Percentiles rank a stretch among this genome's conserved stretches.
These are phyloP conservation scores for Apogon hyalosoma DNA, from an alignment of 2,797 vertebrate genomes.

Conservation along the genomic window DNA sequence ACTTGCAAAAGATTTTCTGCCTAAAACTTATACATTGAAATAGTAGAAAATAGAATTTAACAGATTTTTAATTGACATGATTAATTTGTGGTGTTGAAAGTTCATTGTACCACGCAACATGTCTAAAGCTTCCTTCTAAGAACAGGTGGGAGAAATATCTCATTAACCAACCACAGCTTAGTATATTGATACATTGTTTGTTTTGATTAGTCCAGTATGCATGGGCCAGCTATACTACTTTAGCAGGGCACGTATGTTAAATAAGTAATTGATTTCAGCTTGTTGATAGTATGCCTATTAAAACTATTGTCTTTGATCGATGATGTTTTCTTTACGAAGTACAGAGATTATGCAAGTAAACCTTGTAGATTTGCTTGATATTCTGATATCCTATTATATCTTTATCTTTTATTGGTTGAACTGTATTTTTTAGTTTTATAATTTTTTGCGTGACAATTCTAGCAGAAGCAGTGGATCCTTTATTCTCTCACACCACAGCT, in stretches of 20 bases:
- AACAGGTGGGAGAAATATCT: slow-evolving; percentile 6
- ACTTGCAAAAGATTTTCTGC: background rate
- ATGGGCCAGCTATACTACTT: background rate
- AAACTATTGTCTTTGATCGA: no score
- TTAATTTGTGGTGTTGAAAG: background rate
- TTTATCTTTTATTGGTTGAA: background rate
- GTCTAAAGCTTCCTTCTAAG: background rate
- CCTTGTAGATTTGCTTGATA: background rate
- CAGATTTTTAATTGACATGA: background rate
- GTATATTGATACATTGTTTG: slow-evolving; percentile 20
- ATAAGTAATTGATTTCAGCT: background rate
- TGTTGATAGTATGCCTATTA: no score
- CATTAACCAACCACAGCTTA: slow-evolving; percentile 27
- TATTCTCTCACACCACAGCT: slow-evolving; percentile 52
- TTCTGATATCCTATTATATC: background rate
- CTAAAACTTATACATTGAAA: slow-evolving; percentile 7
- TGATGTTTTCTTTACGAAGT: no score
- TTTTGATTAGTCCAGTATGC: slow-evolving; percentile 16
- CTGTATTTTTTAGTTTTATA: slow-evolving; percentile 6
- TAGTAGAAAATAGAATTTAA: background rate
- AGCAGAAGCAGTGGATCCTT: slow-evolving; percentile 26
- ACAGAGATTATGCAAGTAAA: no score
- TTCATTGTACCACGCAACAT: background rate
- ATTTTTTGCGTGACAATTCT: slow-evolving; percentile 17
- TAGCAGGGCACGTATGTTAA: background rate